Evolutionary conservation across 2,888 invertebrate genomes (phyloP).

Genomic region (Liopterus haemorrhoidalis): DNA sequence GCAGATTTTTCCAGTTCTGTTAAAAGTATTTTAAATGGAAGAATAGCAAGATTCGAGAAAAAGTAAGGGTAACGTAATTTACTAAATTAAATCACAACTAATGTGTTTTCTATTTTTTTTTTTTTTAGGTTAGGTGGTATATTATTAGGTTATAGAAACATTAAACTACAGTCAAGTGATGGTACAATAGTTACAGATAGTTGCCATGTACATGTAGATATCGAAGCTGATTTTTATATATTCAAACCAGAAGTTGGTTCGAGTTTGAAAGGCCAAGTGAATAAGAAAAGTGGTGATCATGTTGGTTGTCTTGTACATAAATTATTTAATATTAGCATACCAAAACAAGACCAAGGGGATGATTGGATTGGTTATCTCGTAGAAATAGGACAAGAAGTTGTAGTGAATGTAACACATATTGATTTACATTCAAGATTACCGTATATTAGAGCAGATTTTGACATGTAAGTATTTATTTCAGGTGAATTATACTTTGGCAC

Average conservation of each 20-base stretch:
- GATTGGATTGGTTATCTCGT: constrained; percentile 55
- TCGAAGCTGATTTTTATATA: constrained; percentile 64
- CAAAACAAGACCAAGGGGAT: constrained; percentile 47
- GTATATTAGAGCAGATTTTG: constrained; percentile 57
- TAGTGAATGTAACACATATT: constrained; percentile 54
- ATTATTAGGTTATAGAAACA: constrained; percentile 60
- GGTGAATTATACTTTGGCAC: neutral
- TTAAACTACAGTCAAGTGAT: constrained; percentile 52
- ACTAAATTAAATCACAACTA: constrained; percentile 1
- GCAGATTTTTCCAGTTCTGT: constrained; percentile 54
- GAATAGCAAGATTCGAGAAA: constrained; percentile 56
- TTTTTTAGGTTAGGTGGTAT: constrained; percentile 60
- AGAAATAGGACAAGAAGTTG: constrained; percentile 55
- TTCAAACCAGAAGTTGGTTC: constrained; percentile 60
- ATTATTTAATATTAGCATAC: constrained; percentile 65
- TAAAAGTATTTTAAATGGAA: constrained; percentile 53
- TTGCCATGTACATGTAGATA: constrained; percentile 58
- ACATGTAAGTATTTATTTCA: constrained; percentile 36
- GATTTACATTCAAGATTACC: constrained; percentile 57
- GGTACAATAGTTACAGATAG: constrained; percentile 59
- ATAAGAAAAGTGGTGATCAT: constrained; percentile 61
- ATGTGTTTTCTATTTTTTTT: constrained; percentile 15
- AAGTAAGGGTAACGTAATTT: constrained; percentile 48
- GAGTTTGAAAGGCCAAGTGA: constrained; percentile 58
- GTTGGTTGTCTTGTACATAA: constrained; percentile 64